phyloP scores from a whole-genome alignment of 2,888 invertebrate species.

The Platycnemis pennipes region DNA sequence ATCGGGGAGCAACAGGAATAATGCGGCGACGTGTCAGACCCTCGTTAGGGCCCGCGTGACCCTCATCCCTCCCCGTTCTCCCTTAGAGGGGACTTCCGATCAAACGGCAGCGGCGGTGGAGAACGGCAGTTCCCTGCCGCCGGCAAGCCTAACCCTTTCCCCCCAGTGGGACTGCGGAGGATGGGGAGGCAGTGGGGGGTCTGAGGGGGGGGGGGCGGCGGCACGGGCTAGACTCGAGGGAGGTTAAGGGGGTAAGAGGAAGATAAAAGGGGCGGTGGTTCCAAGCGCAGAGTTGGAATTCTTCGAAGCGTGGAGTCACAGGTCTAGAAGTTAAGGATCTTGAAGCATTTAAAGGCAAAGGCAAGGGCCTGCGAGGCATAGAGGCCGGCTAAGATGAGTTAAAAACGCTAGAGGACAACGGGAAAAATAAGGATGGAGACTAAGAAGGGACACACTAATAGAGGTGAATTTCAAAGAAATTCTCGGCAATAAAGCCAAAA shows the following conservation, averaged over 20 bases:
- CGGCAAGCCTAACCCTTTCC: not conserved
- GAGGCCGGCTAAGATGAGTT: no score
- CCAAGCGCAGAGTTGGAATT: not conserved
- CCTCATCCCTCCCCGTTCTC: not conserved
- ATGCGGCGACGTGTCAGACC: constrained; percentile 25
- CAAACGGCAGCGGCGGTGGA: constrained; percentile 28
- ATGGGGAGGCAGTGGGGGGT: not conserved
- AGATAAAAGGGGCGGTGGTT: no score
- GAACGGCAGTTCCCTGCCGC: not conserved
- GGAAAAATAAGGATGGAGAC: no score
- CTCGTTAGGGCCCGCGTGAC: not conserved
- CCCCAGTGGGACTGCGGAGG: not conserved
- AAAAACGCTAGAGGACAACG: no score
- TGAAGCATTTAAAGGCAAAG: no score
- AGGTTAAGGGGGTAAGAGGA: no score
- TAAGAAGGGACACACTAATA: no score
- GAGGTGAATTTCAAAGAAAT: no score
- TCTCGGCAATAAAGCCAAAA: no score
- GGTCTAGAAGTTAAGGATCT: not conserved
- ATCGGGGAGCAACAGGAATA: constrained; percentile 16
- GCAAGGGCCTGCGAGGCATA: no score
- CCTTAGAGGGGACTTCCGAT: not conserved
- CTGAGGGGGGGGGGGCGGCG: not conserved
- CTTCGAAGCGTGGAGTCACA: constrained; percentile 10
- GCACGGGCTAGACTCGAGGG: no score